Conservation (phyloP, 2,888 invertebrate genomes). For the Chloroclysta siterata region DNA sequence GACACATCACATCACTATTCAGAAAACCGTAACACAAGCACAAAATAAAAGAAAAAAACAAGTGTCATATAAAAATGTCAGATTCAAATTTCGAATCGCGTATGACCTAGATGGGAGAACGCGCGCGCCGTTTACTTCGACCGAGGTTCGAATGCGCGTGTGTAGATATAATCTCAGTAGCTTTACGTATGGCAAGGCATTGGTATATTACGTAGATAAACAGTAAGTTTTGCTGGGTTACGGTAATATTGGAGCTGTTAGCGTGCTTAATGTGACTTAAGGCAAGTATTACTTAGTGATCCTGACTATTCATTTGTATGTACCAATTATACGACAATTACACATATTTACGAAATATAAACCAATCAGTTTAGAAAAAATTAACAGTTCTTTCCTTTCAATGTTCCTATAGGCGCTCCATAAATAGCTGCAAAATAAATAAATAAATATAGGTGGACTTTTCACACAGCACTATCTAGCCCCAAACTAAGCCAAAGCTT, state of each 20-base stretch:
- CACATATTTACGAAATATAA: too few relatives aligned
- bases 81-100: conserved; percentile 56
- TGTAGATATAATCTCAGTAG: conserved; percentile 50
- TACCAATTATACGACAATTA: too few relatives aligned
- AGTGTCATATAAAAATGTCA: conserved; percentile 25
- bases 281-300: too few relatives aligned
- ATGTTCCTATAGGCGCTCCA: too few relatives aligned
- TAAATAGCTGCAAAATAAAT: too few relatives aligned
- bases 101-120: conserved; percentile 58
- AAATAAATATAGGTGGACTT: too few relatives aligned
- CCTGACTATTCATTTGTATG: too few relatives aligned
- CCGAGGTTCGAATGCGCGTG: conserved; percentile 67
- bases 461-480: too few relatives aligned
- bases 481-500: too few relatives aligned
- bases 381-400: too few relatives aligned
- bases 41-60: conserved; percentile 23
- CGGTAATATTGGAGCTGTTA: conserved; percentile 47
- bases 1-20: conserved; percentile 37
- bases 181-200: conserved; percentile 47
- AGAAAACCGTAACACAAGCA: conserved; percentile 14
- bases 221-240: conserved; percentile 61
- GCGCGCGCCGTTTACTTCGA: conserved; percentile 64
- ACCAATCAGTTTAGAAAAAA: too few relatives aligned
- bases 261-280: conserved; percentile 10
- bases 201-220: conserved; percentile 60